These are phyloP conservation scores for Macrosteles quadrilineatus DNA, from an alignment of 1,140 invertebrate genomes.

Conservation along the genomic window DNA sequence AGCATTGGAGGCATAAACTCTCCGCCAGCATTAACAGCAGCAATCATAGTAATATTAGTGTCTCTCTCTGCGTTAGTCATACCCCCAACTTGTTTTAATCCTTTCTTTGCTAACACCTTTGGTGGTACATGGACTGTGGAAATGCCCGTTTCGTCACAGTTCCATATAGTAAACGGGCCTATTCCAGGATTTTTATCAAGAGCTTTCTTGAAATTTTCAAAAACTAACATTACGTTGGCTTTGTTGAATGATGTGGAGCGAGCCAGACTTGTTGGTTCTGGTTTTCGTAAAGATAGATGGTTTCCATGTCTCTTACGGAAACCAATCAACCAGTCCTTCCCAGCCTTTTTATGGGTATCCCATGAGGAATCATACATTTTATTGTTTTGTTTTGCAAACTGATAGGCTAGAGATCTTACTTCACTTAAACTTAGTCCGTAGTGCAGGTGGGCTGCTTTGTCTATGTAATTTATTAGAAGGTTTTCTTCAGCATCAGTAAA, in stretches of 20 bases:
- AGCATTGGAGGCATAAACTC: no score
- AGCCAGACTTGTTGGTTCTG: constrained; percentile 42
- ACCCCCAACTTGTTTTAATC: constrained; percentile 39
- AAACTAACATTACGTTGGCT: constrained; percentile 41
- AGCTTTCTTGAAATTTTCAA: constrained; percentile 37
- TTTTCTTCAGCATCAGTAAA: background rate
- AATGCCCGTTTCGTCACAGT: constrained; percentile 49
- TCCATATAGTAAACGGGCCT: constrained; percentile 42
- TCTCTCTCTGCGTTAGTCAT: constrained; percentile 22
- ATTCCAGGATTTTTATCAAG: constrained; percentile 39
- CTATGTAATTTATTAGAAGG: background rate
- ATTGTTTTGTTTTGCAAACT: constrained; percentile 22
- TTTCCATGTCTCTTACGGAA: constrained; percentile 17
- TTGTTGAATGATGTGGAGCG: constrained; percentile 45
- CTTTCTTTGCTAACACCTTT: constrained; percentile 41
- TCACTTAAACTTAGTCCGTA: background rate
- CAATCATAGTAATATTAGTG: constrained; percentile 14
- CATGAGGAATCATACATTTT: background rate
- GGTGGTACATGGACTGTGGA: constrained; percentile 46
- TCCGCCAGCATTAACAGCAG: constrained; percentile 23
- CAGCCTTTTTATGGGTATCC: background rate
- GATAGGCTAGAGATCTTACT: background rate
- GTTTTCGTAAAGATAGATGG: constrained; percentile 34
- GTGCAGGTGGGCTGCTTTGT: background rate
- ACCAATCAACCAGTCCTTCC: background rate